phyloP scores from a whole-genome alignment of 1,140 invertebrate genomes.

The Psix sp. region DNA sequence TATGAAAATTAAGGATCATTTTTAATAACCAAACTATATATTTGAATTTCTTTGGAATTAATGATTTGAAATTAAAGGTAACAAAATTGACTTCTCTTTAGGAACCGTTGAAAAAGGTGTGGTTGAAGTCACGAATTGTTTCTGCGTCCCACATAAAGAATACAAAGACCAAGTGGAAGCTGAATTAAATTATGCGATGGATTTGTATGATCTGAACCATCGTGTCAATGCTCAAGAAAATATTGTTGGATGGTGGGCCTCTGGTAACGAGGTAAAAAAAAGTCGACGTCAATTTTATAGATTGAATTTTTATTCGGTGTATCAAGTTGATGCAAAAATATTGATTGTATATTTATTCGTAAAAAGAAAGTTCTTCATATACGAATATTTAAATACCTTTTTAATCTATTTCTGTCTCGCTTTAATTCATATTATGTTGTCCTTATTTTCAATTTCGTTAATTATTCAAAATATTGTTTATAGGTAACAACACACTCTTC shows the following conservation, averaged over 20 bases:
- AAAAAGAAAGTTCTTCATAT: too few species aligned
- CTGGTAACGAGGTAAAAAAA: conserved; percentile 85
- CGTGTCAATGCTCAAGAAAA: conserved; percentile 93
- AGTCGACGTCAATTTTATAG: too few species aligned
- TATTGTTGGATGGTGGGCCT: conserved; percentile 98
- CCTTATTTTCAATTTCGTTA: not conserved
- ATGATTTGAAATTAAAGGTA: not conserved
- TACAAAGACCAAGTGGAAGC: conserved; percentile 96
- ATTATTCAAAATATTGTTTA: conserved; percentile 1
- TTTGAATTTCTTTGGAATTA: too few species aligned
- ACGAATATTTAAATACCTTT: too few species aligned
- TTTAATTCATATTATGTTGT: too few species aligned
- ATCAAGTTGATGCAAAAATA: too few species aligned
- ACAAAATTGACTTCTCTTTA: conserved; percentile 63
- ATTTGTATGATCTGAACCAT: conserved; percentile 94
- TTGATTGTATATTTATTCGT: too few species aligned
- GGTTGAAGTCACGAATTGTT: conserved; percentile 97
- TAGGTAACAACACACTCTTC: conserved; percentile 95
- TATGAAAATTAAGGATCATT: not conserved
- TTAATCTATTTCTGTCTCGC: too few species aligned
- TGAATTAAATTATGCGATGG: conserved; percentile 96
- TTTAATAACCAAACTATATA: too few species aligned
- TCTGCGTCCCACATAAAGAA: conserved; percentile 98
- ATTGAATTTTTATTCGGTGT: too few species aligned
- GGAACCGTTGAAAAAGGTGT: conserved; percentile 91